Evolutionary conservation across 2,888 invertebrate species (phyloP).

Genomic region (Gerris lacustris): DNA sequence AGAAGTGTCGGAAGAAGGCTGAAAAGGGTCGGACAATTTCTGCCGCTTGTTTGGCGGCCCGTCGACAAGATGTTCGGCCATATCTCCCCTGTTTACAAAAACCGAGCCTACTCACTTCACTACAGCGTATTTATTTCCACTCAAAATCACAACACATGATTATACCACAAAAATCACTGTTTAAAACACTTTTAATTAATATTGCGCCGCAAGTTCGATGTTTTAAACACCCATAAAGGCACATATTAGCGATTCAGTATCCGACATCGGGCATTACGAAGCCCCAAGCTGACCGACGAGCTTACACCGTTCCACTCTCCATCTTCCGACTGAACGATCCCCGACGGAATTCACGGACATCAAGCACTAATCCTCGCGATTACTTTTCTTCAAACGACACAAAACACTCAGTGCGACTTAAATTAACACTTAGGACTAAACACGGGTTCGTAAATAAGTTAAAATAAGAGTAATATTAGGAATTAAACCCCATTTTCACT

Average conservation of each 20-base stretch:
- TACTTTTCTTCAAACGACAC: slow-evolving; percentile 26
- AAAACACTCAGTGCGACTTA: slow-evolving; percentile 30
- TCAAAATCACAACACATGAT: slow-evolving; percentile 39
- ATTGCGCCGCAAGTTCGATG: slow-evolving; percentile 49
- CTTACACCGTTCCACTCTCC: slow-evolving; percentile 51
- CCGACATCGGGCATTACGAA: slow-evolving; percentile 72
- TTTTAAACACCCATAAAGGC: slow-evolving; percentile 61
- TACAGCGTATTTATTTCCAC: slow-evolving; percentile 39
- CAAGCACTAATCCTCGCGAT: slow-evolving; percentile 25
- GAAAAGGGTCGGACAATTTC: slow-evolving; percentile 73
- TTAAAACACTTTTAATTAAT: slow-evolving; percentile 33
- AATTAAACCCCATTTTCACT: slow-evolving; percentile 60
- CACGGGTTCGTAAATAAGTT: slow-evolving; percentile 22
- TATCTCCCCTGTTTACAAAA: slow-evolving; percentile 38
- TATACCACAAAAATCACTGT: slow-evolving; percentile 35
- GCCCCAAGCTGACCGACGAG: slow-evolving; percentile 44
- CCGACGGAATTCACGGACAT: slow-evolving; percentile 38
- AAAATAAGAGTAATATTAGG: slow-evolving; percentile 49
- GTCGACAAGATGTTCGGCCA: slow-evolving; percentile 90
- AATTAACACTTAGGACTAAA: slow-evolving; percentile 36
- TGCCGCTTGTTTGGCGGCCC: slow-evolving; percentile 94
- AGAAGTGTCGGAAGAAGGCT: slow-evolving; percentile 66
- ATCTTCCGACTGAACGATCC: slow-evolving; percentile 60
- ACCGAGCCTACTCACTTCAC: slow-evolving; percentile 31
- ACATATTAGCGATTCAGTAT: slow-evolving; percentile 56